Conservation (phyloP, 2,797 vertebrate genomes). For the Cossypha niveicapilla region DNA sequence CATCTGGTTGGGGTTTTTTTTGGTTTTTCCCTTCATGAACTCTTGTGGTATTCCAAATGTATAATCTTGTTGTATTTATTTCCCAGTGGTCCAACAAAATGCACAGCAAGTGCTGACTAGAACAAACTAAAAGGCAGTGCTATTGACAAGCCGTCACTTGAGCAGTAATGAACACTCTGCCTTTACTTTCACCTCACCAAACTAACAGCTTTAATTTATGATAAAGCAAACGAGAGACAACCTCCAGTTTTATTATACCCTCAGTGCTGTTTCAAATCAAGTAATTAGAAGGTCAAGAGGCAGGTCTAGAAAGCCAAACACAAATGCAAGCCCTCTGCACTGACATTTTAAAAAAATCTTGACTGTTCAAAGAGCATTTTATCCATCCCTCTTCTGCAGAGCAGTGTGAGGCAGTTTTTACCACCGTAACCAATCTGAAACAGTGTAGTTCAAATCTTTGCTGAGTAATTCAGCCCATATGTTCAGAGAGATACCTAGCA, state of each 20-base stretch:
- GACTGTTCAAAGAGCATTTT: conserved; percentile 77
- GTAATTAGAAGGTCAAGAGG: conserved; percentile 85
- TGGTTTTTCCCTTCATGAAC: conserved; percentile 76
- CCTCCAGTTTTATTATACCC: conserved; percentile 82
- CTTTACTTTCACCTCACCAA: conserved; percentile 80
- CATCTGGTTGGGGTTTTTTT: conserved; percentile 61
- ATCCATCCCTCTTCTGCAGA: conserved; percentile 70
- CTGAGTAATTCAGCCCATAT: conserved; percentile 72
- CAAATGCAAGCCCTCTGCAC: conserved; percentile 79
- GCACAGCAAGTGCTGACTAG: conserved; percentile 91
- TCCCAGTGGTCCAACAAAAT: conserved; percentile 89
- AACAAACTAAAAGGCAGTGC: conserved; percentile 84
- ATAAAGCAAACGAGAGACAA: conserved; percentile 79
- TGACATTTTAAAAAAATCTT: conserved; percentile 61
- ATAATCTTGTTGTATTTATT: conserved; percentile 94
- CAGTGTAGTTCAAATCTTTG: conserved; percentile 41
- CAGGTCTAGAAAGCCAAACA: conserved; percentile 77
- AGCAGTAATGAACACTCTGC: conserved; percentile 85
- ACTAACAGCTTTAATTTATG: conserved; percentile 83
- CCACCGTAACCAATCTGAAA: conserved; percentile 76
- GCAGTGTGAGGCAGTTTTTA: conserved; percentile 30
- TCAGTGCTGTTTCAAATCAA: conserved; percentile 85
- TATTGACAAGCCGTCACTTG: conserved; percentile 91
- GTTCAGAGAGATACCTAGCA: conserved; percentile 10
- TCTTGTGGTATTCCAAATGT: conserved; percentile 89